Percentiles rank a stretch among this genome's conserved stretches.
Evolutionary conservation across 2,797 vertebrate species (phyloP).

Genomic region (Hephaestus fuliginosus): DNA sequence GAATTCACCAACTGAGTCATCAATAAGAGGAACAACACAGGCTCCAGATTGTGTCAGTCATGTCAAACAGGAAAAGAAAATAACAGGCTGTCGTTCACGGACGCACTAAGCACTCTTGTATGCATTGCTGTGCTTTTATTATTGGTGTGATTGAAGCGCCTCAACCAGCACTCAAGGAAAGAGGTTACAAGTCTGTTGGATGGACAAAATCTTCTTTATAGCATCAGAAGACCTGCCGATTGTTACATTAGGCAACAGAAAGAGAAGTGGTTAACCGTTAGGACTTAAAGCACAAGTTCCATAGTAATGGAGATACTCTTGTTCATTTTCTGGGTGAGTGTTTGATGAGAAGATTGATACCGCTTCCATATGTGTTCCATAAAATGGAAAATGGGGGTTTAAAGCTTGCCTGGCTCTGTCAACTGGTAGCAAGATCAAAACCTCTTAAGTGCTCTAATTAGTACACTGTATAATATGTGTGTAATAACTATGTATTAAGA

Average conservation of each 20-base stretch:
- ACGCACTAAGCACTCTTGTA: constrained; percentile 9
- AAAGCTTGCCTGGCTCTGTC: neutral
- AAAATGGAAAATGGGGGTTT: neutral
- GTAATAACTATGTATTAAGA: too few species aligned
- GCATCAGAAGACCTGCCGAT: constrained; percentile 3
- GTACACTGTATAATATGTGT: neutral
- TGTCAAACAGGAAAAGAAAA: neutral
- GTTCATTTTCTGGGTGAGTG: neutral
- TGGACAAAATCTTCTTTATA: constrained; percentile 15
- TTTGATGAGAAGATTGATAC: neutral
- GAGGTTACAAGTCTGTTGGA: constrained; percentile 7
- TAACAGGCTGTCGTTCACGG: neutral
- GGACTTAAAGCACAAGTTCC: neutral
- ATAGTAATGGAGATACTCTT: constrained; percentile 5
- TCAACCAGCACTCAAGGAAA: constrained; percentile 35
- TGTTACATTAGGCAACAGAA: constrained; percentile 34
- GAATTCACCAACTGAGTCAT: constrained; percentile 23
- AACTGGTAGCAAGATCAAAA: neutral
- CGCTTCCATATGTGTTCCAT: neutral
- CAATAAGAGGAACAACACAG: constrained; percentile 18
- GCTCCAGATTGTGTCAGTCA: neutral
- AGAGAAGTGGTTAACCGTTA: neutral
- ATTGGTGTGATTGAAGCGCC: constrained; percentile 17
- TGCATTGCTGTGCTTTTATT: constrained; percentile 32
- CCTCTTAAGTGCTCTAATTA: neutral